Evolutionary conservation across 2,113 vertebrate species (phyloP), one percentile per base, ranked within the genome.

Genomic region (Corydoras maculifer): DNA sequence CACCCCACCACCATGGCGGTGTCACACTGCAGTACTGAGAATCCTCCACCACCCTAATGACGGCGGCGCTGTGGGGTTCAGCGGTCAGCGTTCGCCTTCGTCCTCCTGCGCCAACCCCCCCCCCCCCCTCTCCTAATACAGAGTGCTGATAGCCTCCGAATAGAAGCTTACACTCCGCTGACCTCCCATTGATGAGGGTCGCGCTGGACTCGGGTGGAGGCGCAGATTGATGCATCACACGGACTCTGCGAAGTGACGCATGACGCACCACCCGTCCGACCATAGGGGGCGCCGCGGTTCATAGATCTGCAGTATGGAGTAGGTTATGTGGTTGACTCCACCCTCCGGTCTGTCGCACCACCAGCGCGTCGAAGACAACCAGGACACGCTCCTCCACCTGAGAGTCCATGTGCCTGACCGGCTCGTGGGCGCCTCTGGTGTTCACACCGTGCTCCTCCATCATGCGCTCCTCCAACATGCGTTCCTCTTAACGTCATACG

Each of bases 131-230:
- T 15, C 48, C 15, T 14, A 2, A 18, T 29, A 35, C 35, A 29
- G 31, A 10, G 4, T 15, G 18, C 62, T 51, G 72, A 68, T 71
- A 55, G 65, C 65, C 68, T 48, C n/a, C n/a, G 58, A 25, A 7
- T 58, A 31, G 48, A 18, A 71, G 53, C 68, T 74, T 70, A 67
- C 68, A 66, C 62, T 63, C 58, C 50, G 35, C 35, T 43, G 72
- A 78, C 72, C 76, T 71, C 63, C 64, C 71, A 74, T 75, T 74
- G 63, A 67, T 50, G 18, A 12, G 54, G 51, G 65, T 63, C 71
- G 51, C 64, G 59, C 29, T 50, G 70, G 70, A 29, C 32, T 65
- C 62, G 12, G 9, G 30, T 9, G 68, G 58, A 68, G 54, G 32
- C 51, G 68, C 63, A 10, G 76, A 74, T 74, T 74, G 72, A 74